Conservation (phyloP, 2,797 vertebrate species). For the Anniella stebbinsi region DNA sequence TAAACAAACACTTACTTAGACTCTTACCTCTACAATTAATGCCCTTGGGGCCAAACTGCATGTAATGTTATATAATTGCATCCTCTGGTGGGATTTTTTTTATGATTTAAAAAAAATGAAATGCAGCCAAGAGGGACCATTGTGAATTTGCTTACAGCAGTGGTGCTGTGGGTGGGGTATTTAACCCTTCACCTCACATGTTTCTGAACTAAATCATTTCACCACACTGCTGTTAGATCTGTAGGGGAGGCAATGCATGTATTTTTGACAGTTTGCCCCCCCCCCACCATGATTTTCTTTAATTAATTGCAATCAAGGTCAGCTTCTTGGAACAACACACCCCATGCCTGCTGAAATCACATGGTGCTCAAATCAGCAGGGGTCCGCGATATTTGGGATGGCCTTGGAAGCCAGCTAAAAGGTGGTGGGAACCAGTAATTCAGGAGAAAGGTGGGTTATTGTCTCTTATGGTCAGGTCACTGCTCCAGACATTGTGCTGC, state of each 20-base stretch:
- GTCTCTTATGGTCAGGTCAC: background rate
- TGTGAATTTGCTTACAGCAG: background rate
- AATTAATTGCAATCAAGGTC: conserved; percentile 68
- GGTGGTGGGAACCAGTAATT: background rate
- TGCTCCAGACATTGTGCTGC: background rate
- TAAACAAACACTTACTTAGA: conserved; percentile 76
- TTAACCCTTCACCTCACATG: background rate
- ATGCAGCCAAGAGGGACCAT: background rate
- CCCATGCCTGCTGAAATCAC: conserved; percentile 54
- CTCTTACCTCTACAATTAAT: conserved; percentile 73
- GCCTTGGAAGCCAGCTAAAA: background rate
- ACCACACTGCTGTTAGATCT: background rate
- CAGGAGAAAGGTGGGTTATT: background rate
- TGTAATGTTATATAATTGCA: background rate
- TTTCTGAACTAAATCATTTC: background rate
- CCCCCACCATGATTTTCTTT: conserved; percentile 50
- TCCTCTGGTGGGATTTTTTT: background rate
- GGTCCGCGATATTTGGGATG: too few relatives aligned
- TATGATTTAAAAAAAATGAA: background rate
- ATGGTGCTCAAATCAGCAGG: background rate
- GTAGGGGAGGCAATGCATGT: background rate
- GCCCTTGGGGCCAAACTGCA: conserved; percentile 48
- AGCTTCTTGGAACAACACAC: conserved; percentile 53
- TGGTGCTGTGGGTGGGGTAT: background rate
- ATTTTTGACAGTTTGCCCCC: background rate